Evolutionary conservation across 2,113 vertebrate species (phyloP), one percentile per base, ranked within the genome.

Genomic region (Brienomyrus brachyistius): DNA sequence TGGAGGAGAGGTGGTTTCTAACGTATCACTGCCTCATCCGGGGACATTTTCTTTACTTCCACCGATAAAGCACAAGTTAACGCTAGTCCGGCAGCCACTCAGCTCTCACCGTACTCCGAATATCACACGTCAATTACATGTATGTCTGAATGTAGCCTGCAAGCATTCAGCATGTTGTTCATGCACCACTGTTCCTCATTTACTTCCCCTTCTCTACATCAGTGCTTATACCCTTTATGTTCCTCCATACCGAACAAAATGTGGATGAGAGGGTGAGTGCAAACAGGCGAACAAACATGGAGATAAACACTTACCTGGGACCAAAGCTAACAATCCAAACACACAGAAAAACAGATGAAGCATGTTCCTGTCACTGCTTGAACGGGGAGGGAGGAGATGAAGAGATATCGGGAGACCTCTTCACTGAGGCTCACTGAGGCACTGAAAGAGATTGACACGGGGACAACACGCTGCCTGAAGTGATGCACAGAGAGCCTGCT

Each of bases 241-340:
- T 62, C n/a, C 59, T 85, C 23, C 51, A 85, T 23, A 47, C 40
- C 9, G 13, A 89, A 48, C n/a, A 40, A 10, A 19, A 54, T 27
- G 74, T 17, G 40, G 50, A 10, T 52, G 51, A 51, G 77, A 82
- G 21, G 21, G 1, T 50, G 35, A 50, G 45, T 47, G 59, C 23
- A 31, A 88, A 35, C 27, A 27, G 10, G 92, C 50, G 13, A 87
- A 47, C 91, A 91, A 88, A 83, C 50, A 52, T 17, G 13, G 31
- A 87, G 11, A 48, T 70, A 89, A 47, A 92, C 92, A 94, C 95
- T 95, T 90, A 95, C 95, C 94, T n/a, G n/a, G 93, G 31, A 94
- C 91, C 91, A 94, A 91, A 92, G 93, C 91, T 82, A 91, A 89
- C 23, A 94, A 88, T 90, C 91, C 91, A 92, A 94, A 86, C 83